These are phyloP conservation scores for Dryobotodes eremita DNA, from an alignment of 2,888 invertebrate species.

Conservation along the genomic window DNA sequence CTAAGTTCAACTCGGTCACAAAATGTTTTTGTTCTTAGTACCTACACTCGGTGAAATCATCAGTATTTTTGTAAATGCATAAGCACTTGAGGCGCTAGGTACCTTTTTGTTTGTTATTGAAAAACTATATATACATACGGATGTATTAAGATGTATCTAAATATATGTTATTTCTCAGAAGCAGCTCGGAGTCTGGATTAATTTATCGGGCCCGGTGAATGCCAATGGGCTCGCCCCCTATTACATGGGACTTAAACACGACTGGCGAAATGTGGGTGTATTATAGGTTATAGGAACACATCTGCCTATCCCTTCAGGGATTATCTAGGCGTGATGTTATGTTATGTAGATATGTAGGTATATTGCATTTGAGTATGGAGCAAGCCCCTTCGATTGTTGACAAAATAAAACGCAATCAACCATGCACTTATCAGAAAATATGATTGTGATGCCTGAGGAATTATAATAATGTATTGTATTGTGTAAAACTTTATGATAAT, in stretches of 20 bases:
- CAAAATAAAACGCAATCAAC: conserved; percentile 28
- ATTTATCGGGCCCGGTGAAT: too few relatives aligned
- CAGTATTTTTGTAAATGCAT: conserved; percentile 12
- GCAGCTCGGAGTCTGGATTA: too few relatives aligned
- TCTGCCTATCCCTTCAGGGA: too few relatives aligned
- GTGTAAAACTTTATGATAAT: background rate
- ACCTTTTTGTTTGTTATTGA: background rate
- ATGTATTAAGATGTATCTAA: background rate
- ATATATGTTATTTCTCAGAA: background rate
- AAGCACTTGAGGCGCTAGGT: background rate
- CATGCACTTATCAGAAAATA: conserved; percentile 28
- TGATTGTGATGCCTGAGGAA: conserved; percentile 12
- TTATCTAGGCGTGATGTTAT: too few relatives aligned
- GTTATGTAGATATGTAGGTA: background rate
- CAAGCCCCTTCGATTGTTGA: conserved; percentile 2
- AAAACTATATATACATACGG: background rate
- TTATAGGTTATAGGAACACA: too few relatives aligned
- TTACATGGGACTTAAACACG: too few relatives aligned
- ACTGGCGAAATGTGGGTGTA: too few relatives aligned
- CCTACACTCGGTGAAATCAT: conserved; percentile 13
- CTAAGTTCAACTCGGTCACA: conserved; percentile 25
- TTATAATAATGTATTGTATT: conserved; percentile 25
- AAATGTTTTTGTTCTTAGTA: conserved; percentile 14
- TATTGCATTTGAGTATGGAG: background rate
- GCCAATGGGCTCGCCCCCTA: too few relatives aligned